These are phyloP conservation scores for Griposia aprilina DNA, from an alignment of 2,888 invertebrate species.

Conservation along the genomic window DNA sequence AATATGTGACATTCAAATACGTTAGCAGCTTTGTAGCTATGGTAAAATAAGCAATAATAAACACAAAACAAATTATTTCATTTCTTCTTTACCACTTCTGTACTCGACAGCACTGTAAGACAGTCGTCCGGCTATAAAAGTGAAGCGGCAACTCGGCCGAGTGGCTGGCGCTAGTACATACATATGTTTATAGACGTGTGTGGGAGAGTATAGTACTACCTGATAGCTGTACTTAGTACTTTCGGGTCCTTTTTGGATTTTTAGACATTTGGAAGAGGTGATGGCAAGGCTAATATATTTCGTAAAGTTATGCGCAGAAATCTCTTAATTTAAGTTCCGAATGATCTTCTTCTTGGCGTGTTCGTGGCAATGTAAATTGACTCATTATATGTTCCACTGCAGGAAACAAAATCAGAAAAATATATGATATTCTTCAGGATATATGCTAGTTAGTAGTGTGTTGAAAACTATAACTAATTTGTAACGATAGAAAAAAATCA, in stretches of 20 bases:
- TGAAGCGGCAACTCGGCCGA: slow-evolving; percentile 68
- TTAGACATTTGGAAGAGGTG: neutral
- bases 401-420: too few relatives aligned
- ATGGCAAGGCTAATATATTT: neutral
- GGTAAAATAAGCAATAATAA: neutral
- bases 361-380: too few relatives aligned
- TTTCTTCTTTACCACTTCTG: slow-evolving; percentile 32
- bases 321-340: neutral
- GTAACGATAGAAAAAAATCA: too few relatives aligned
- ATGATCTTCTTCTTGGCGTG: too few relatives aligned
- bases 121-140: slow-evolving; percentile 73
- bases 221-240: slow-evolving; percentile 18
- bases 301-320: neutral
- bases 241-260: neutral
- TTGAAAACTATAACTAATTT: too few relatives aligned
- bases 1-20: neutral
- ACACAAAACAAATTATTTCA: neutral
- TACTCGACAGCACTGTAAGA: slow-evolving; percentile 64
- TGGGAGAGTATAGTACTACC: slow-evolving; percentile 31
- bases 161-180: slow-evolving; percentile 44
- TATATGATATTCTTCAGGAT: too few relatives aligned
- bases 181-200: slow-evolving; percentile 49
- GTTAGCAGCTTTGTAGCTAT: neutral
- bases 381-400: too few relatives aligned
- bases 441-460: too few relatives aligned